These are phyloP conservation scores for Carcharodon carcharias DNA, from an alignment of 2,797 vertebrate species.

Conservation along the genomic window DNA sequence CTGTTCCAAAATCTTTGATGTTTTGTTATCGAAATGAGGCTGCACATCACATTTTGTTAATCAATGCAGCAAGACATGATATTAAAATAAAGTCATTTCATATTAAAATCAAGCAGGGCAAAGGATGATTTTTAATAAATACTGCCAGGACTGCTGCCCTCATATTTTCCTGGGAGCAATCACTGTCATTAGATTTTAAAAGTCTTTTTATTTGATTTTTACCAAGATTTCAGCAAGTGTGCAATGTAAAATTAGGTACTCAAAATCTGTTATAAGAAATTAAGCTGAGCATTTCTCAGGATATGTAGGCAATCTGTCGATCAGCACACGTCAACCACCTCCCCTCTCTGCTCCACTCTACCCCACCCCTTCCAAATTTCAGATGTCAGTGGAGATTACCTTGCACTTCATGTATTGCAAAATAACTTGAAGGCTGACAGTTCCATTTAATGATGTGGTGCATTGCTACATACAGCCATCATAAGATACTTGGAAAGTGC, in stretches of 20 bases:
- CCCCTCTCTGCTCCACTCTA: background rate
- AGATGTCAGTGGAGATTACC: background rate
- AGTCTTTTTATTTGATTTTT: constrained; percentile 43
- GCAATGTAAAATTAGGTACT: constrained; percentile 41
- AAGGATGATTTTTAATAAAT: constrained; percentile 38
- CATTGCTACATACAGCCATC: background rate
- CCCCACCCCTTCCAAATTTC: background rate
- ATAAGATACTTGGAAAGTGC: background rate
- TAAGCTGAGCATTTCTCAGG: constrained; percentile 1
- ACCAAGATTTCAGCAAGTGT: constrained; percentile 46
- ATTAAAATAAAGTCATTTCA: constrained; percentile 45
- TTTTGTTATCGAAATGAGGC: constrained; percentile 40
- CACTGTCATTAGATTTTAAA: constrained; percentile 32
- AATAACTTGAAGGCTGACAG: background rate
- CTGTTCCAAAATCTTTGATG: constrained; percentile 40
- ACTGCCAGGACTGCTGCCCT: constrained; percentile 41
- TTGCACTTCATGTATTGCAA: background rate
- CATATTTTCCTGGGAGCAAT: constrained; percentile 40
- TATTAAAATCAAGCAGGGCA: constrained; percentile 45
- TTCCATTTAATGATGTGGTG: background rate
- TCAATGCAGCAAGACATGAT: constrained; percentile 44
- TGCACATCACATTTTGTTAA: constrained; percentile 37
- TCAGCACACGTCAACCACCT: background rate
- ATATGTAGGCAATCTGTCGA: constrained; percentile 41
- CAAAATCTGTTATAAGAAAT: constrained; percentile 37